Base-by-base conservation (phyloP, 1,140 invertebrate species). In the Musca vetustissima region DNA sequence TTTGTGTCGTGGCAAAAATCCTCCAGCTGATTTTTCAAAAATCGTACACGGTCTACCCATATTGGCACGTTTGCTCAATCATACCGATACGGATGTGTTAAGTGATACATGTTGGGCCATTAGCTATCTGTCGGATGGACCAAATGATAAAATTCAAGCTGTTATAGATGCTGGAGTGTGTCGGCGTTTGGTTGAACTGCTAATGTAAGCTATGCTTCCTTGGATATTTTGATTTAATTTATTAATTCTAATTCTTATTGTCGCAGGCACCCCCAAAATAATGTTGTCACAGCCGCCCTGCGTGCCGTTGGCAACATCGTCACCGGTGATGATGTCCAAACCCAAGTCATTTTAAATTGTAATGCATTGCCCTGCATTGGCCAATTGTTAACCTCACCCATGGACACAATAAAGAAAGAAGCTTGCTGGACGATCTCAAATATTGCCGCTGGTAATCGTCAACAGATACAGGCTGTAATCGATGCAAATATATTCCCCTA, bases 361-460 rank as follows among this genome's bases (percentile, higher is more conserved):
- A 90, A 89, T 69, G 96, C 94, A 36, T 85, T 99, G 69, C 91
- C 92, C 0, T 95, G 91, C 81, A 85, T 99, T 52, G 86, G 92
- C 66, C 89, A 93, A 78, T 85, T 98, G 28, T 86, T 99, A 53
- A 87, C 86, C 53, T 91, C 91, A 9, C 78, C 86, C 47, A 93
- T 93, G 75, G 97, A 98, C 84, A 89, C 90, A 24, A 91, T 98
- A 55, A 88, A 93, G 64, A 99, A 99, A 86, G 97, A 99, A 84
- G 95, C 96, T 7, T 98, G 96, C 81, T 99, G 97, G 97, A 98
- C 97, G 52, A 92, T 99, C 72, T 98, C 96, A 48, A 99, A 99
- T 84, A 98, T 99, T 64, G 98, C 97, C 3, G 97, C 97, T 66
- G 97, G 97, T 59, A 98, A 98, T 85, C 88, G 92, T 57, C 88